Percentiles rank a stretch among this genome's conserved stretches.
These are phyloP conservation scores for Paratrypauchen microcephalus DNA, from an alignment of 2,797 vertebrate genomes.

Conservation along the genomic window DNA sequence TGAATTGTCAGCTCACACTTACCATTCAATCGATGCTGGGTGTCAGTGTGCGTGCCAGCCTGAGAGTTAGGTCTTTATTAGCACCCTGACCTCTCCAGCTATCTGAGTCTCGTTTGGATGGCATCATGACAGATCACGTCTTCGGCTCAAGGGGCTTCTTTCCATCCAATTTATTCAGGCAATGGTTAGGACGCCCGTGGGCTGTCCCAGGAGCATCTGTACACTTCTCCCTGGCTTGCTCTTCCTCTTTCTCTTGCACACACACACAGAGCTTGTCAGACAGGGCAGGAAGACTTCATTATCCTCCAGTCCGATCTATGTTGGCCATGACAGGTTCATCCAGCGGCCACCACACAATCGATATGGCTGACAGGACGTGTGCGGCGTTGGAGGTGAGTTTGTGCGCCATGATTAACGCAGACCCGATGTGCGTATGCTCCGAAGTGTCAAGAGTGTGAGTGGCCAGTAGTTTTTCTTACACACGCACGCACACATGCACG, in stretches of 20 bases:
- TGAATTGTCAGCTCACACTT: constrained; percentile 37
- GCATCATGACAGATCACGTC: constrained; percentile 74
- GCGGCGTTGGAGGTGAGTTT: constrained; percentile 36
- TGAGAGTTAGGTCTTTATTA: constrained; percentile 54
- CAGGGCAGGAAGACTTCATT: constrained; percentile 79
- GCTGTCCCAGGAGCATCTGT: constrained; percentile 63
- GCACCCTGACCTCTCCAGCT: constrained; percentile 49
- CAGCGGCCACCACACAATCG: constrained; percentile 67
- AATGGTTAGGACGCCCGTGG: constrained; percentile 56
- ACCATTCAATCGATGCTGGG: constrained; percentile 24
- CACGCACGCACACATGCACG: too few relatives aligned
- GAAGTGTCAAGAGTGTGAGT: constrained; percentile 59
- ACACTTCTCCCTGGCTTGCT: constrained; percentile 35
- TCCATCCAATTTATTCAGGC: constrained; percentile 74
- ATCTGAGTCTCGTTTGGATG: constrained; percentile 61
- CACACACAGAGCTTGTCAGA: constrained; percentile 61
- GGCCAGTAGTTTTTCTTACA: constrained; percentile 29
- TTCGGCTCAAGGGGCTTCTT: constrained; percentile 63
- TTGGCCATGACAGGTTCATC: constrained; percentile 80
- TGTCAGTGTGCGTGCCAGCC: constrained; percentile 22
- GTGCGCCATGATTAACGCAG: constrained; percentile 52
- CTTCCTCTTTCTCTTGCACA: constrained; percentile 14
- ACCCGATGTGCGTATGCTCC: constrained; percentile 54
- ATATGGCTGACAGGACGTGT: constrained; percentile 71
- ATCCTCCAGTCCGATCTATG: constrained; percentile 76